Conservation (phyloP, 2,797 vertebrate genomes). For the Sardinella longiceps region DNA sequence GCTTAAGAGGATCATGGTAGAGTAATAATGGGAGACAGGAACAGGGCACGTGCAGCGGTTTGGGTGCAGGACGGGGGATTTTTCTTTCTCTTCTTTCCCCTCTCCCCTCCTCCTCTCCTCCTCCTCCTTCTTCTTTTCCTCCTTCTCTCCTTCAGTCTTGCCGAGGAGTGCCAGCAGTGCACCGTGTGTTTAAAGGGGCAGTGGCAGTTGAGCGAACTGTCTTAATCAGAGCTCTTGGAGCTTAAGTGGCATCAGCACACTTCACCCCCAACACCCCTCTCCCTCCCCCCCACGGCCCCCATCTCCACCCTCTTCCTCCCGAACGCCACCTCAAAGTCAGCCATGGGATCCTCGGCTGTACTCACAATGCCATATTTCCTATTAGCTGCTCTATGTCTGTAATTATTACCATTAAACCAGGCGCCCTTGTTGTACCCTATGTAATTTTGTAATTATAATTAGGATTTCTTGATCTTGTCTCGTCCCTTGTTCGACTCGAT, state of each 20-base stretch:
- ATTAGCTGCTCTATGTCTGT: constrained; percentile 66
- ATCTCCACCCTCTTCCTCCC: constrained; percentile 15
- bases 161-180: background rate
- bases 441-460: constrained; percentile 75
- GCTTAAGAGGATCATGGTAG: constrained; percentile 80
- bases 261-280: constrained; percentile 2
- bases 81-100: constrained; percentile 51
- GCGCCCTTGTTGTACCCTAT: constrained; percentile 66
- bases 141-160: background rate
- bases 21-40: constrained; percentile 75
- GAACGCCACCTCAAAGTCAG: constrained; percentile 1
- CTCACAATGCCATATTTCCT: constrained; percentile 63
- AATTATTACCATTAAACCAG: constrained; percentile 69
- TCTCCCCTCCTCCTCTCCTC: background rate
- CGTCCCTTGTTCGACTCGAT: constrained; percentile 66
- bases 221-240: constrained; percentile 58
- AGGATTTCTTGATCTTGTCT: constrained; percentile 74
- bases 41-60: constrained; percentile 78
- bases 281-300: background rate
- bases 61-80: constrained; percentile 66
- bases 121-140: constrained; percentile 10
- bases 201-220: constrained; percentile 56
- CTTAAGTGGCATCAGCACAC: constrained; percentile 48
- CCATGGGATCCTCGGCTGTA: constrained; percentile 51
- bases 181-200: constrained; percentile 54